Evolutionary conservation across 2,797 vertebrate species (phyloP), one percentile per base, ranked within the genome.

Genomic region (Luscinia luscinia): DNA sequence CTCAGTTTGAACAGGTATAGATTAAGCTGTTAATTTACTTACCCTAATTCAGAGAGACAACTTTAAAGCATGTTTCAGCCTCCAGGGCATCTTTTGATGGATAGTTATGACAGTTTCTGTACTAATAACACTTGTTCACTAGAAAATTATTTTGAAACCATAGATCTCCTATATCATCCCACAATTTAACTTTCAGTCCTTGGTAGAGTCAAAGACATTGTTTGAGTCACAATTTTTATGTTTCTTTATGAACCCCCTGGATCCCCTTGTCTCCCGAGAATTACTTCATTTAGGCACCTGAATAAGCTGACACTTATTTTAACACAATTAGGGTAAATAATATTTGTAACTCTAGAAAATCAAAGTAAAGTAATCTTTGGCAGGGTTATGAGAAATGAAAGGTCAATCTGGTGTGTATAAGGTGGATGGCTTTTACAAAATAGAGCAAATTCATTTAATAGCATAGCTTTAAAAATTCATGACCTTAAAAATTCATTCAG

Each of bases 51-150:
- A 61, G 49, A 58, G 38, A 83, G 88, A 84, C 93, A 93, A n/a
- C 55, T 82, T 79, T n/a, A 81, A 83, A 79, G 57, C 34, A 23
- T 30, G 23, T 84, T 85, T 83, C 36, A 68, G 52, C 72, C 93
- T 89, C n/a, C 28, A 57, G 88, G 86, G 72, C 48, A 46, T 85
- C 34, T 89, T 90, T 59, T 95, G 92, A 94, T 93, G 84, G 64
- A 77, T 84, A 70, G 74, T 70, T 89, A 63, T 85, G 92, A 72
- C 75, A 82, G 64, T 74, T 70, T 66, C 68, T 41, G 46, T 89
- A 27, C 68, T 77, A 87, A 92, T 80, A 61, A 58, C 64, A 41
- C 59, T 82, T 70, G 72, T 92, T 93, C 84, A 49, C 34, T 59
- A 81, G 74, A 76, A 93, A 82, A 89, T 70, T 30, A 52, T 79